phyloP scores from a whole-genome alignment of 2,888 invertebrate species.

The Idaea dimidiata region DNA sequence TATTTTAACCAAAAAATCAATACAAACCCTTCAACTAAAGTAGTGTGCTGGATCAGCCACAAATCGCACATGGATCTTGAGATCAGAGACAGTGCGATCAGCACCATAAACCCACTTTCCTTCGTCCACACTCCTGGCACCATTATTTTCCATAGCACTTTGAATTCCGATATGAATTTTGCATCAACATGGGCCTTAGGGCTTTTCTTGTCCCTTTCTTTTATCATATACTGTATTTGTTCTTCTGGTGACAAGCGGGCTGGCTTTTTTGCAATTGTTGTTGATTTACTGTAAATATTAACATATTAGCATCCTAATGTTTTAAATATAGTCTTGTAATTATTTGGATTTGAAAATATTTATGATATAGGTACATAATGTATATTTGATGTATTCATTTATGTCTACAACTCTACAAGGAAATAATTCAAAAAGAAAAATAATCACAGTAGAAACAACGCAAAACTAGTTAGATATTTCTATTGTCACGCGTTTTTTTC shows the following conservation, averaged over 20 bases:
- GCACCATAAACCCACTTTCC: slow-evolving; percentile 86
- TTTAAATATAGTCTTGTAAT: background rate
- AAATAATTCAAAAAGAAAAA: background rate
- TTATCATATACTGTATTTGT: slow-evolving; percentile 89
- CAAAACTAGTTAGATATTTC: background rate
- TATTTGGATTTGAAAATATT: too few relatives aligned
- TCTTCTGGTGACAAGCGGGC: slow-evolving; percentile 79
- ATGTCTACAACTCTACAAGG: background rate
- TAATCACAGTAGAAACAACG: background rate
- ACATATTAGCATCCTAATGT: background rate
- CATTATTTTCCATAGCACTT: slow-evolving; percentile 85
- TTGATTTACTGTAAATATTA: slow-evolving; percentile 33
- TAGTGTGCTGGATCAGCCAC: slow-evolving; percentile 98
- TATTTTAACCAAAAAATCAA: background rate
- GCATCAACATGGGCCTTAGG: slow-evolving; percentile 89
- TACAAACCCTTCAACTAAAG: slow-evolving; percentile 92
- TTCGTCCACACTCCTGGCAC: slow-evolving; percentile 89
- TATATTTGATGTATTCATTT: too few relatives aligned
- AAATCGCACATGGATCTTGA: slow-evolving; percentile 96
- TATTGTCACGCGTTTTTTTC: background rate
- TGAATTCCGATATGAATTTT: slow-evolving; percentile 86
- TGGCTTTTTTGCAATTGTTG: slow-evolving; percentile 37
- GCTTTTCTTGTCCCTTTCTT: slow-evolving; percentile 82
- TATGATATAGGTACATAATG: too few relatives aligned
- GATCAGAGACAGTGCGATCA: slow-evolving; percentile 90